phyloP scores from a whole-genome alignment of 2,888 invertebrate genomes.

The Lamellibrachia columna region DNA sequence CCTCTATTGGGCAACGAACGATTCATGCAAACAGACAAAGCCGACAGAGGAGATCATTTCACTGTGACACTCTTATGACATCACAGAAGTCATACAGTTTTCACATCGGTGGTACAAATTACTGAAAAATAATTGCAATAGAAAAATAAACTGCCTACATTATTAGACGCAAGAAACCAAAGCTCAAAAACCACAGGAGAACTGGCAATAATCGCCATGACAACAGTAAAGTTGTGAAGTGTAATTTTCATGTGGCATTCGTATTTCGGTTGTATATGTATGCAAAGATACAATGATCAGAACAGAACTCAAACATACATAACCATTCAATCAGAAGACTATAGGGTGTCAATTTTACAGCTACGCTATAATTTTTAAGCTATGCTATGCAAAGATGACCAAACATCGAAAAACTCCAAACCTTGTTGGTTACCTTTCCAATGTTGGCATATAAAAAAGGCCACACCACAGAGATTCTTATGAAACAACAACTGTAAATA shows the following conservation, averaged over 20 bases:
- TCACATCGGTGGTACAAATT: background rate
- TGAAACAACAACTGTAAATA: background rate
- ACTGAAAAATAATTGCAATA: background rate
- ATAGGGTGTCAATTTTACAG: background rate
- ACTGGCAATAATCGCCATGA: background rate
- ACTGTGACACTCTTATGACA: background rate
- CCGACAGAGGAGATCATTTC: background rate
- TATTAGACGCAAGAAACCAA: background rate
- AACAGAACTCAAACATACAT: background rate
- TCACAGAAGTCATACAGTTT: background rate
- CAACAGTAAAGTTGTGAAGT: background rate
- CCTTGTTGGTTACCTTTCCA: background rate
- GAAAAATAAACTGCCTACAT: background rate
- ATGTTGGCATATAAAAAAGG: background rate
- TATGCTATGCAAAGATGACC: background rate
- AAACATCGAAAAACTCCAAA: background rate
- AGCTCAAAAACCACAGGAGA: background rate
- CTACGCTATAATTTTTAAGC: background rate
- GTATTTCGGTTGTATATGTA: background rate
- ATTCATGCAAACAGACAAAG: background rate
- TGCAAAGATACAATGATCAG: background rate
- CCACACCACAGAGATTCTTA: background rate
- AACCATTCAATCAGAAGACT: constrained; percentile 1
- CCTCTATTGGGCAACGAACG: background rate
- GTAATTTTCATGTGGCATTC: background rate